These are phyloP conservation scores for Pimephales promelas DNA, from an alignment of 2,113 vertebrate genomes.

Conservation along the genomic window DNA sequence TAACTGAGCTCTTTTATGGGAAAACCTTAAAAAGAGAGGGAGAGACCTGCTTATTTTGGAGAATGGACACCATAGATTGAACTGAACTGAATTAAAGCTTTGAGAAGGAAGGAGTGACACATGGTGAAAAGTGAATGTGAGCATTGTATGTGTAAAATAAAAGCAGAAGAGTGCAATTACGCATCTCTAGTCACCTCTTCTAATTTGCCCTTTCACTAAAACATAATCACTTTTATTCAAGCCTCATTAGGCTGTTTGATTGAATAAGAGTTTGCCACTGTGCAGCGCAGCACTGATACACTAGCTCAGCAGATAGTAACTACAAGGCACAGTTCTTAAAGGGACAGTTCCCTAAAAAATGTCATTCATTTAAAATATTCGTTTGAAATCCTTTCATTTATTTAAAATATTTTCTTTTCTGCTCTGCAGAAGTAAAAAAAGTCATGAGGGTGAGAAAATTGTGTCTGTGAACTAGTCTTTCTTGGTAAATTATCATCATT, in stretches of 20 bases:
- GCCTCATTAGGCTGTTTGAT: constrained; percentile 46
- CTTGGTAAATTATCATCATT: not conserved
- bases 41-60: constrained; percentile 47
- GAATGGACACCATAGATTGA: not conserved
- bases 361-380: too few relatives aligned
- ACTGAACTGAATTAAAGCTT: constrained; percentile 29
- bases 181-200: constrained; percentile 34
- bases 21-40: not conserved
- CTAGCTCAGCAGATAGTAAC: constrained; percentile 12
- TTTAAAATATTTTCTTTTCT: too few relatives aligned
- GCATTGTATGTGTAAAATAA: constrained; percentile 20
- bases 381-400: too few relatives aligned
- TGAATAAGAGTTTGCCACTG: not conserved
- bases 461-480: not conserved
- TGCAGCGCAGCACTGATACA: constrained; percentile 30
- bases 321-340: constrained; percentile 9
- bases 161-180: constrained; percentile 29
- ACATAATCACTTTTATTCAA: constrained; percentile 30
- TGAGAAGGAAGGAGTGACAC: not conserved
- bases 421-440: too few relatives aligned
- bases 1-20: constrained; percentile 31
- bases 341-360: not conserved
- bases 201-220: constrained; percentile 41
- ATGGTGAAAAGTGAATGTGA: not conserved
- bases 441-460: too few relatives aligned